phyloP scores from a whole-genome alignment of 2,797 vertebrate genomes.

The Tenualosa ilisha region DNA sequence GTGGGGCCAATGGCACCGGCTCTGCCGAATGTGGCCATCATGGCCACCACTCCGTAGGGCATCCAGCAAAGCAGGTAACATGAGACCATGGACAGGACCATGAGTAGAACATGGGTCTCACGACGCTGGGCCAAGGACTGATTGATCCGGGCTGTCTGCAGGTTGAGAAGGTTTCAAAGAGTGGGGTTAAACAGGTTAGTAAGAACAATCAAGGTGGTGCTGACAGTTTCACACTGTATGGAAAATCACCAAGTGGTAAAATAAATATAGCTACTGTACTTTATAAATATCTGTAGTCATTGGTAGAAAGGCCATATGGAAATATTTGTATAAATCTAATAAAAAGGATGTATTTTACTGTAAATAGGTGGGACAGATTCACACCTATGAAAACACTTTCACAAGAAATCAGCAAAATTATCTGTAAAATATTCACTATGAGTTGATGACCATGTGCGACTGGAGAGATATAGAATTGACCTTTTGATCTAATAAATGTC shows the following conservation, averaged over 20 bases:
- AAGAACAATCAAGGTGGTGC: background rate
- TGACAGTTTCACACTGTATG: background rate
- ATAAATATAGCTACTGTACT: background rate
- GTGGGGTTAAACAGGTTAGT: background rate
- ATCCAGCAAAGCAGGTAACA: constrained; percentile 68
- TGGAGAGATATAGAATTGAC: no score
- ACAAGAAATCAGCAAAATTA: no score
- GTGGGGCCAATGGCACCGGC: constrained; percentile 53
- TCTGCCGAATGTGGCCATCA: constrained; percentile 57
- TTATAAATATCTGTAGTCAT: background rate
- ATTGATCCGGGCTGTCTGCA: constrained; percentile 47
- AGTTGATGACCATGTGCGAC: no score
- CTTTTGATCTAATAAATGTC: no score
- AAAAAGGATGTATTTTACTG: no score
- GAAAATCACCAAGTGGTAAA: background rate
- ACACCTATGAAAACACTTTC: no score
- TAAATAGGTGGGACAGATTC: no score
- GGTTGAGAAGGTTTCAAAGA: background rate
- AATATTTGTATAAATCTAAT: no score
- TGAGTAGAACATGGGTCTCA: constrained; percentile 51
- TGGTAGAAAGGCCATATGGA: no score
- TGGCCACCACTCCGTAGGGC: constrained; percentile 60
- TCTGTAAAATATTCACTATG: no score
- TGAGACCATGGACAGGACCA: constrained; percentile 65
- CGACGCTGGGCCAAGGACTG: constrained; percentile 37